Evolutionary conservation across 2,113 vertebrate species (phyloP).

Genomic region (Eira barbara): DNA sequence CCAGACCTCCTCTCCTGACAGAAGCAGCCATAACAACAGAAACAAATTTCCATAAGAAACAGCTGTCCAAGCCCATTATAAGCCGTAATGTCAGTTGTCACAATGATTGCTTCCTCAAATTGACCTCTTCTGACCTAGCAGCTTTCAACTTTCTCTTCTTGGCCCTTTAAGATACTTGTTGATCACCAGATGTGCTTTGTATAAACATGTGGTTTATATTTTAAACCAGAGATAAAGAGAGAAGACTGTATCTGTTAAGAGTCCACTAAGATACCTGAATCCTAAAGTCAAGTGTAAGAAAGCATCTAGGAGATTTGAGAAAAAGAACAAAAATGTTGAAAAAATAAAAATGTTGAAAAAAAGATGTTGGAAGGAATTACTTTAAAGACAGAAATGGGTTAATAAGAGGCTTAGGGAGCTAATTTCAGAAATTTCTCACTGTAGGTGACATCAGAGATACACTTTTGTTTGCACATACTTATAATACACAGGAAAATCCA

Average conservation of each 20-base stretch:
- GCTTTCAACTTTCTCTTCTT: neutral
- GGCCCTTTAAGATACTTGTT: neutral
- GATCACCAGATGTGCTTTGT: neutral
- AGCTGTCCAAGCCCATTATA: constrained; percentile 7
- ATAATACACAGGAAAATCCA: neutral
- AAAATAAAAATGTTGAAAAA: neutral
- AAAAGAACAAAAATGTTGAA: neutral
- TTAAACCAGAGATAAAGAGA: neutral
- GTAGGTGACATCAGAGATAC: neutral
- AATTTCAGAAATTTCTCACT: neutral
- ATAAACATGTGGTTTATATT: neutral
- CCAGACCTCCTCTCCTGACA: constrained; percentile 42
- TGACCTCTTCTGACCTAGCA: neutral
- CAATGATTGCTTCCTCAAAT: constrained; percentile 29
- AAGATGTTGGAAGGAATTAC: neutral
- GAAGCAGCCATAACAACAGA: constrained; percentile 41
- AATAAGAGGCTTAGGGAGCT: neutral
- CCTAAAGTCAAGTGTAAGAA: neutral
- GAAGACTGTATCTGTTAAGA: neutral
- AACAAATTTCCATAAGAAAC: constrained; percentile 48
- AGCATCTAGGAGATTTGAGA: neutral
- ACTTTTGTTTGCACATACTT: neutral
- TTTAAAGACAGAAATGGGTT: neutral
- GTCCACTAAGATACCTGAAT: neutral
- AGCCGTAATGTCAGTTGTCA: neutral